Evolutionary conservation across 2,888 invertebrate species (phyloP).

Genomic region (Torymus texanus): DNA sequence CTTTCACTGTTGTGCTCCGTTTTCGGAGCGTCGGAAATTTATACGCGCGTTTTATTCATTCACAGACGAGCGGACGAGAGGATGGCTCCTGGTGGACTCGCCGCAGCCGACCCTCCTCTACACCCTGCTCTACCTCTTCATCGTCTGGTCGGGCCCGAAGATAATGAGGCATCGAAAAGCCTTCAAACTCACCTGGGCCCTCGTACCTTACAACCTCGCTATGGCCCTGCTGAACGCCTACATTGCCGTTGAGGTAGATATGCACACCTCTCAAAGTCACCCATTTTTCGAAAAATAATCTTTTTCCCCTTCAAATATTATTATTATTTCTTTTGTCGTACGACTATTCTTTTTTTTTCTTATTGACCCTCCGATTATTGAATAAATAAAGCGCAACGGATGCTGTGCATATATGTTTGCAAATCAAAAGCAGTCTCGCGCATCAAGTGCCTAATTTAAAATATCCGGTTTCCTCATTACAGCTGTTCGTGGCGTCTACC

Average conservation of each 20-base stretch:
- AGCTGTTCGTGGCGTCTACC: constrained; percentile 84
- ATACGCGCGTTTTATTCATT: too few species aligned
- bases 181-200: constrained; percentile 83
- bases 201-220: constrained; percentile 90
- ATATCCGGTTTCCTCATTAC: constrained; percentile 59
- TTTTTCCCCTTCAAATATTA: too few species aligned
- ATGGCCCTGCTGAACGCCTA: constrained; percentile 90
- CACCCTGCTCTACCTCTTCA: constrained; percentile 83
- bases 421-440: not conserved
- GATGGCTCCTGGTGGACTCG: constrained; percentile 91
- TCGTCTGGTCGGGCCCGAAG: constrained; percentile 88
- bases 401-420: too few species aligned
- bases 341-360: too few species aligned
- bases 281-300: too few species aligned
- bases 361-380: too few species aligned
- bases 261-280: too few species aligned
- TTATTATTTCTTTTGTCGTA: too few species aligned
- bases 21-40: too few species aligned
- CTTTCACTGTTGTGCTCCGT: too few species aligned
- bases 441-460: not conserved
- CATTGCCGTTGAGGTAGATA: constrained; percentile 84
- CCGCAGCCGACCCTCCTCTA: constrained; percentile 84
- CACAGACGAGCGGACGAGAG: constrained; percentile 87
- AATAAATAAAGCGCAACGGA: too few species aligned
- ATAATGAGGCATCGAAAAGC: constrained; percentile 87